Conservation (phyloP, 2,797 vertebrate genomes). For the Caiman crocodilus region DNA sequence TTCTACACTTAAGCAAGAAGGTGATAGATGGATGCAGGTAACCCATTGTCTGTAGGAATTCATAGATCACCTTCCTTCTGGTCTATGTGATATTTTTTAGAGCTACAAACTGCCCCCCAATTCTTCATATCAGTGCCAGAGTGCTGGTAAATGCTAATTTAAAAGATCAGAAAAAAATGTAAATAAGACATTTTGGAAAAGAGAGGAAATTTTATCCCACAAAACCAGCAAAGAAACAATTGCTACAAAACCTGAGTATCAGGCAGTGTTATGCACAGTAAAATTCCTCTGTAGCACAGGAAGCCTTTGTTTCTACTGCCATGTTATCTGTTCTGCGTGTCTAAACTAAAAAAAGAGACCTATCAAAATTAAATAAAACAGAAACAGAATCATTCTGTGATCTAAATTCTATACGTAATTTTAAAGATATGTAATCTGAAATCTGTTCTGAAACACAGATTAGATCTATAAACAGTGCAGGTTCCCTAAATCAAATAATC, state of each 20-base stretch:
- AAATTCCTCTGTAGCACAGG: background rate
- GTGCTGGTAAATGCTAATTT: background rate
- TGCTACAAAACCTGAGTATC: background rate
- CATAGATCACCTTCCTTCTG: background rate
- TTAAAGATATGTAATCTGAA: background rate
- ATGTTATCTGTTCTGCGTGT: background rate
- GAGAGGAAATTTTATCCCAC: background rate
- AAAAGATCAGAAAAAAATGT: background rate
- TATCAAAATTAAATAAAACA: background rate
- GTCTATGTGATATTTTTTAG: background rate
- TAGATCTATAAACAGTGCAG: background rate
- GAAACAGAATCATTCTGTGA: background rate
- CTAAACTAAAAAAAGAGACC: background rate
- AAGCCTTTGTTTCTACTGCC: background rate
- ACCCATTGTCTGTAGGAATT: background rate
- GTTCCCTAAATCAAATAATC: background rate
- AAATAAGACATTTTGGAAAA: background rate
- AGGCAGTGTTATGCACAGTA: background rate
- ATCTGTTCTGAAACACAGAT: background rate
- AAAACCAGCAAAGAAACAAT: rapidly evolving
- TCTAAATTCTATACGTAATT: background rate
- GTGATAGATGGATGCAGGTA: rapidly evolving
- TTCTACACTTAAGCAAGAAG: background rate
- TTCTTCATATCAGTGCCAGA: background rate
- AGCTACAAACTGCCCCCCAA: background rate